Conservation (phyloP, 2,113 vertebrate genomes). For the Struthidea cinerea region DNA sequence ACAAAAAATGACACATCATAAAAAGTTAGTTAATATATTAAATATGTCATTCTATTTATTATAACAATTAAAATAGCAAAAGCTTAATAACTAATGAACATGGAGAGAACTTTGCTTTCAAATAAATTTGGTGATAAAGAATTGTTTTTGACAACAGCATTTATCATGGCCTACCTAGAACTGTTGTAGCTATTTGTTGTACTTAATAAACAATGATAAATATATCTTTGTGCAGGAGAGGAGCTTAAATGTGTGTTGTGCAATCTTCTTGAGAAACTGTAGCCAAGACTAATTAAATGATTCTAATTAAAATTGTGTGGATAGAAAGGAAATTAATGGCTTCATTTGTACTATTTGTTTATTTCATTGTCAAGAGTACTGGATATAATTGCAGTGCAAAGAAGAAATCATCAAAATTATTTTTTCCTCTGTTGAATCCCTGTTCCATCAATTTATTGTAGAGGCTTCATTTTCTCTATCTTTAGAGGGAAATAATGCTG, state of each 20-base stretch:
- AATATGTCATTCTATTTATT: conserved; percentile 70
- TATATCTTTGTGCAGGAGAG: conserved; percentile 19
- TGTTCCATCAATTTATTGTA: conserved; percentile 44
- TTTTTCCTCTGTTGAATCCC: conserved; percentile 57
- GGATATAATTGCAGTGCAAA: conserved; percentile 68
- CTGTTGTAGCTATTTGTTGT: conserved; percentile 37
- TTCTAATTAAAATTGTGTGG: conserved; percentile 76
- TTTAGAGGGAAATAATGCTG: conserved; percentile 46
- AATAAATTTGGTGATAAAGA: conserved; percentile 66
- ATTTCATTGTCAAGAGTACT: conserved; percentile 63
- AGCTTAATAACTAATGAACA: conserved; percentile 69
- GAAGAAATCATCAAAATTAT: conserved; percentile 68
- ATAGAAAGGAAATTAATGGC: conserved; percentile 70
- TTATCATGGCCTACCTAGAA: conserved; percentile 54
- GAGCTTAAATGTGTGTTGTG: conserved; percentile 34
- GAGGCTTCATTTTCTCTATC: not conserved
- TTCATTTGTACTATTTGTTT: conserved; percentile 75
- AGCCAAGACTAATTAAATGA: conserved; percentile 73
- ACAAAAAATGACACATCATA: conserved; percentile 54
- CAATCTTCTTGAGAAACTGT: conserved; percentile 60
- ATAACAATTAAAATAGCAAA: conserved; percentile 73
- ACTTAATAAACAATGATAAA: conserved; percentile 64
- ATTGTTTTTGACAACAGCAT: conserved; percentile 57
- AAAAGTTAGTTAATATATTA: conserved; percentile 67
- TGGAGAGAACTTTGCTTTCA: conserved; percentile 57